These are phyloP conservation scores for Smutsia gigantea DNA, from an alignment of 2,797 vertebrate genomes.

Conservation along the genomic window DNA sequence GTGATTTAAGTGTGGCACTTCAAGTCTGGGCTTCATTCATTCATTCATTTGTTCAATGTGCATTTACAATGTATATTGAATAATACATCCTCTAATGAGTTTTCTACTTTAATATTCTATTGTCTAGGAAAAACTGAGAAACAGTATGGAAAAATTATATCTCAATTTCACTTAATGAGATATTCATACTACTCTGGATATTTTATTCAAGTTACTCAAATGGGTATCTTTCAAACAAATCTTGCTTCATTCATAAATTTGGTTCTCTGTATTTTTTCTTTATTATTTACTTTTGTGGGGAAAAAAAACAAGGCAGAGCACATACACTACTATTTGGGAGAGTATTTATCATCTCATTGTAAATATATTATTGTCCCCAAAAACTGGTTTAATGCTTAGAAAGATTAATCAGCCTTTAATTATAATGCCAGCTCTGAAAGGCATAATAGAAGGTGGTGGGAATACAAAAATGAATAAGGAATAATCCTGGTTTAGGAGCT, in stretches of 20 bases:
- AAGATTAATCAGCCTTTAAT: constrained; percentile 19
- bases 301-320: background rate
- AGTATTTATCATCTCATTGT: background rate
- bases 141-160: background rate
- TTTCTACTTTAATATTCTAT: background rate
- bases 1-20: background rate
- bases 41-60: background rate
- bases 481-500: background rate
- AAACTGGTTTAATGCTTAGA: background rate
- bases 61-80: background rate
- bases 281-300: background rate
- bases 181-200: background rate
- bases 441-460: background rate
- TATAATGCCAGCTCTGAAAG: constrained; percentile 44
- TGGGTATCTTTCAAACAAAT: constrained; percentile 26
- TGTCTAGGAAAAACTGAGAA: background rate
- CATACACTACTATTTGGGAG: background rate
- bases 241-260: background rate
- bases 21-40: background rate
- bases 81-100: background rate
- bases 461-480: constrained; percentile 24
- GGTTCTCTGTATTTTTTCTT: background rate
- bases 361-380: constrained; percentile 38
- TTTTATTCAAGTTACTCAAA: constrained; percentile 27
- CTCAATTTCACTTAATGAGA: background rate